Evolutionary conservation across 1,140 invertebrate species (phyloP).

Genomic region (Drosophila nigromelanica): DNA sequence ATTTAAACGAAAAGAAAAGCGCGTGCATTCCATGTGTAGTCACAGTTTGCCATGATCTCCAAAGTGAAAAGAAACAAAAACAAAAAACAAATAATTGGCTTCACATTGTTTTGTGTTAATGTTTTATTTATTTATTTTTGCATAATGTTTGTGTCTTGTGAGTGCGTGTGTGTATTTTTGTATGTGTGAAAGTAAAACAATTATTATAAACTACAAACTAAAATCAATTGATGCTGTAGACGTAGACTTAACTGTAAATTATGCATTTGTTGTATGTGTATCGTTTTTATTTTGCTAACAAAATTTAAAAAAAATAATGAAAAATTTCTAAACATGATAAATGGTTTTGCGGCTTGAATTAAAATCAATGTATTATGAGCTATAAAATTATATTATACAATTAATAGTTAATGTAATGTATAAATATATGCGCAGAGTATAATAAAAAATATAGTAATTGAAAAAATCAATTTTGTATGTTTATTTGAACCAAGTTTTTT

Average conservation of each 20-base stretch:
- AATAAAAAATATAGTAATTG: constrained; percentile 56
- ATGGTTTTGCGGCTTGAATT: constrained; percentile 65
- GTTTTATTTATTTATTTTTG: constrained; percentile 76
- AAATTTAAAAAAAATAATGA: constrained; percentile 49
- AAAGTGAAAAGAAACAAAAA: constrained; percentile 17
- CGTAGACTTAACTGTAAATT: constrained; percentile 73
- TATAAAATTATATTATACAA: constrained; percentile 44
- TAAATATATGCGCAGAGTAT: constrained; percentile 66
- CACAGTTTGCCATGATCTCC: constrained; percentile 56
- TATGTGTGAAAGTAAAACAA: constrained; percentile 57
- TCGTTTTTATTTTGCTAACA: constrained; percentile 58
- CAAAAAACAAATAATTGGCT: constrained; percentile 36
- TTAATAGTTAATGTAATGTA: constrained; percentile 61
- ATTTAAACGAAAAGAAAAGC: constrained; percentile 6
- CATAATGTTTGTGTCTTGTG: constrained; percentile 53
- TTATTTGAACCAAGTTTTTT: constrained; percentile 56
- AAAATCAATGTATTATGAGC: constrained; percentile 65
- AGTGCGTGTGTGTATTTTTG: constrained; percentile 35
- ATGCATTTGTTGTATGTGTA: constrained; percentile 43
- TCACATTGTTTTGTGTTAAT: constrained; percentile 60
- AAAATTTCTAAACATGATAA: constrained; percentile 35
- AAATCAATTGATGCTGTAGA: constrained; percentile 60
- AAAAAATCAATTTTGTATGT: constrained; percentile 45
- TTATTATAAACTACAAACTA: constrained; percentile 66
- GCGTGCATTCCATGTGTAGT: constrained; percentile 48